phyloP scores from a whole-genome alignment of 2,888 invertebrate species.

The Cephus rjabovi region DNA sequence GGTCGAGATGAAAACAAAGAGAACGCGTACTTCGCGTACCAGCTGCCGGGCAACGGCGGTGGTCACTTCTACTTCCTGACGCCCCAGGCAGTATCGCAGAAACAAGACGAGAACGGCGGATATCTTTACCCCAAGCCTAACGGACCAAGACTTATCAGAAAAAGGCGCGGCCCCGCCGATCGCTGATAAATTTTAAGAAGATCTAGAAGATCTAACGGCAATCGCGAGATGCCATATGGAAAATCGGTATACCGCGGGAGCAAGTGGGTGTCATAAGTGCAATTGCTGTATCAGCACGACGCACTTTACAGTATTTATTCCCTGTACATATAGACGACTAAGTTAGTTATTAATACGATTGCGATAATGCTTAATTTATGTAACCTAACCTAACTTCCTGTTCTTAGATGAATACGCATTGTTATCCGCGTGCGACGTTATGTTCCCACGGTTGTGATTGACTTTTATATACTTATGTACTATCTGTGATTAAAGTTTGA shows the following conservation, averaged over 20 bases:
- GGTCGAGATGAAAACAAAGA: constrained; percentile 42
- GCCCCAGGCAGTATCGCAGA: constrained; percentile 72
- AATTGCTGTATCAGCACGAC: constrained; percentile 32
- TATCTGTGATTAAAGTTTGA: constrained; percentile 64
- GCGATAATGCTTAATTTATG: constrained; percentile 42
- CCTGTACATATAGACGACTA: constrained; percentile 56
- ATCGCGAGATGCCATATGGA: constrained; percentile 43
- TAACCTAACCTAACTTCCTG: constrained; percentile 25
- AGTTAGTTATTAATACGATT: constrained; percentile 39
- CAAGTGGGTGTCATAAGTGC: constrained; percentile 41
- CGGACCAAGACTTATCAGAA: constrained; percentile 48
- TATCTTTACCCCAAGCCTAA: constrained; percentile 52
- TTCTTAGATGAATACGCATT: constrained; percentile 28
- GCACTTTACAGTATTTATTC: constrained; percentile 57
- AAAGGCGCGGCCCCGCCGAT: constrained; percentile 48
- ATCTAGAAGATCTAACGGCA: constrained; percentile 23
- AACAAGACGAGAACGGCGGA: constrained; percentile 45
- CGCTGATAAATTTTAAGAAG: constrained; percentile 28
- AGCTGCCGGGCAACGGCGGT: constrained; percentile 80
- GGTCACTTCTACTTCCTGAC: constrained; percentile 85
- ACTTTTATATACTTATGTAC: constrained; percentile 50
- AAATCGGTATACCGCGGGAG: background rate
- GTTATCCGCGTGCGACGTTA: constrained; percentile 34
- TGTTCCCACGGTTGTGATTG: constrained; percentile 32
- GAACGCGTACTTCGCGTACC: constrained; percentile 78